These are phyloP conservation scores for Latrodectus elegans DNA, from an alignment of 2,888 invertebrate genomes.

Conservation along the genomic window DNA sequence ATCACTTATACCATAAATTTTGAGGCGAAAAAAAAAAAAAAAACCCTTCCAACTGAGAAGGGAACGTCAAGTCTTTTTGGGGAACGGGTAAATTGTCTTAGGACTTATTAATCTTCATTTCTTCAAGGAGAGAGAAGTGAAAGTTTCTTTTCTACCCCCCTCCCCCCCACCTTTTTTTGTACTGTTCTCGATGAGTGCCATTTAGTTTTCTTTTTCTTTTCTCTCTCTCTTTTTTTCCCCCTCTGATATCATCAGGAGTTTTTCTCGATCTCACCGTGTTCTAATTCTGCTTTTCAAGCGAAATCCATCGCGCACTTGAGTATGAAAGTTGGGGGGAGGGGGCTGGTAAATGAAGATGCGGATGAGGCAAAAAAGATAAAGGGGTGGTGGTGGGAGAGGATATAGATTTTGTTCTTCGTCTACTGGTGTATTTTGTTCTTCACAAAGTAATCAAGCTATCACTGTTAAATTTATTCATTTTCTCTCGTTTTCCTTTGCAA, in stretches of 20 bases:
- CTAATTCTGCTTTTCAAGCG: slow-evolving; percentile 32
- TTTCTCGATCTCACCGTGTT: slow-evolving; percentile 10
- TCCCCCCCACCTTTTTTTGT: not conserved
- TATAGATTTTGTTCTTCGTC: not conserved
- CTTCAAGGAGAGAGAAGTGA: slow-evolving; percentile 15
- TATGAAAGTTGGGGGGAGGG: not conserved
- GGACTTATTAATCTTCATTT: slow-evolving; percentile 60
- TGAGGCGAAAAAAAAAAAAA: too few species aligned
- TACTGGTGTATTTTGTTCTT: slow-evolving; percentile 39
- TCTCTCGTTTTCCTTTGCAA: not conserved
- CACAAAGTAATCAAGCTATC: slow-evolving; percentile 49
- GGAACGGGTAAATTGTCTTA: slow-evolving; percentile 27
- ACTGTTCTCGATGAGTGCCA: not conserved
- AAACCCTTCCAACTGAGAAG: too few species aligned
- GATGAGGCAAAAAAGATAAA: not conserved
- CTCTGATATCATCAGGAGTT: slow-evolving; percentile 1
- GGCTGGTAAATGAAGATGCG: not conserved
- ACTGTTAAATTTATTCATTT: slow-evolving; percentile 47
- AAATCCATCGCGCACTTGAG: not conserved
- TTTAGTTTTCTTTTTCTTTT: not conserved
- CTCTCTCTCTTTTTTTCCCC: not conserved
- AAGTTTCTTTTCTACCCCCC: slow-evolving; percentile 11
- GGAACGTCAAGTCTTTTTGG: not conserved
- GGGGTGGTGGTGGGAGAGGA: too few species aligned
- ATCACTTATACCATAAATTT: slow-evolving; percentile 36